A percentile compares a stretch with the other conserved stretches of the same genome.
Evolutionary conservation across 2,113 vertebrate species (phyloP).

Genomic region (Opisthocomus hoazin): DNA sequence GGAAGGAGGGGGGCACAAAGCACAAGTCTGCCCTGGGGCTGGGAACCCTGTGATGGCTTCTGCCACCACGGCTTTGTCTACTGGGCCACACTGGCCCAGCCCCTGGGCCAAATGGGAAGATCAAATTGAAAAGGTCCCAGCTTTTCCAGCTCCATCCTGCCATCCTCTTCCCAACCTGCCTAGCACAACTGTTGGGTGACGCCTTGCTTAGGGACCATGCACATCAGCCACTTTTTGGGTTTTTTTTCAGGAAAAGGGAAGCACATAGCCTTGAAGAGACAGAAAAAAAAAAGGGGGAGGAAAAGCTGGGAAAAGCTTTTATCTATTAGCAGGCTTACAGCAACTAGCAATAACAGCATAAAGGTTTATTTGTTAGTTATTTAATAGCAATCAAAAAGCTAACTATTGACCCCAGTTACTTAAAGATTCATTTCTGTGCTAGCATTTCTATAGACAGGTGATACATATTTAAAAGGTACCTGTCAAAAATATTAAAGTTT

Average conservation of each 20-base stretch:
- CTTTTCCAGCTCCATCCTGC: background rate
- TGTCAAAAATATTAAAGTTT: background rate
- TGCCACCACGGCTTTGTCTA: background rate
- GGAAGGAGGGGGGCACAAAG: background rate
- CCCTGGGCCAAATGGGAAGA: background rate
- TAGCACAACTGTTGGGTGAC: background rate
- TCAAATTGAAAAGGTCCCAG: background rate
- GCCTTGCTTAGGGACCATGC: background rate
- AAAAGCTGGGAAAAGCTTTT: background rate
- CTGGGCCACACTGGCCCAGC: background rate
- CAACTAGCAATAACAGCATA: background rate
- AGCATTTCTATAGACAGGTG: background rate
- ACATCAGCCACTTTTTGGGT: background rate
- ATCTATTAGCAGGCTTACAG: background rate
- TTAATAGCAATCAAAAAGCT: background rate
- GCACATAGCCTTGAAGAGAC: rapidly evolving
- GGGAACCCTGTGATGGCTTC: background rate
- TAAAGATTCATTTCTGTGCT: background rate
- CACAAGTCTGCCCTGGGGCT: background rate
- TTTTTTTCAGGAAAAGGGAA: background rate
- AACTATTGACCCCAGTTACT: background rate
- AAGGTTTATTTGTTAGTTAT: background rate
- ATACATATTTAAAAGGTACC: background rate
- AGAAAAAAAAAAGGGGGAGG: rapidly evolving
- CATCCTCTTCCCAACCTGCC: background rate